phyloP scores from a whole-genome alignment of 2,888 invertebrate genomes.

The Drosophila koepferae region DNA sequence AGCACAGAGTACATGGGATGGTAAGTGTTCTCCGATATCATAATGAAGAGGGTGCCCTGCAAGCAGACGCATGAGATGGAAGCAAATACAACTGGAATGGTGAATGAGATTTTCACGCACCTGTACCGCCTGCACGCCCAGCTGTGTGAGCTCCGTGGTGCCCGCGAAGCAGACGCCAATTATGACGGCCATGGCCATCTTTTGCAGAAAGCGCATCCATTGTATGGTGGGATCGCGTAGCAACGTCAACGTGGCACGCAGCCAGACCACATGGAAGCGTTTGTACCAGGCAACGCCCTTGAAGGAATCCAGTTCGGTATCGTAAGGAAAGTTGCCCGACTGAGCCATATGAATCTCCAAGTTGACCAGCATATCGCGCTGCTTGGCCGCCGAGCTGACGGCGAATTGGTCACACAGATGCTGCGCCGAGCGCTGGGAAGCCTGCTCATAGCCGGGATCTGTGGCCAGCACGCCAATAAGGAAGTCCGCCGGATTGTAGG shows the following conservation, averaged over 20 bases:
- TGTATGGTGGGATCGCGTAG: slow-evolving; percentile 93
- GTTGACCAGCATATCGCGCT: slow-evolving; percentile 91
- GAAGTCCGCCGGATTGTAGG: slow-evolving; percentile 96
- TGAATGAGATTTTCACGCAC: background rate
- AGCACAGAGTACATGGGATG: slow-evolving; percentile 96
- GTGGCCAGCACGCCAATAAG: slow-evolving; percentile 93
- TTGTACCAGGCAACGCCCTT: slow-evolving; percentile 89
- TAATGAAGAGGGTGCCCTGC: slow-evolving; percentile 93
- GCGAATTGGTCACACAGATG: slow-evolving; percentile 92
- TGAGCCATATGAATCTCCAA: slow-evolving; percentile 89
- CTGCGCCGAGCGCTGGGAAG: slow-evolving; percentile 89
- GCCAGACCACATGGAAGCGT: slow-evolving; percentile 91
- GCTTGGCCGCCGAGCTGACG: slow-evolving; percentile 91
- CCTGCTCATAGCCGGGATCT: slow-evolving; percentile 91
- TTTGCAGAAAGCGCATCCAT: slow-evolving; percentile 91
- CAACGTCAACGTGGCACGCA: slow-evolving; percentile 90
- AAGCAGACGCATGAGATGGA: background rate
- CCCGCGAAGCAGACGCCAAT: slow-evolving; percentile 94
- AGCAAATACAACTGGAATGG: background rate
- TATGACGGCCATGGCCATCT: slow-evolving; percentile 91
- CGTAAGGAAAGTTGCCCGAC: slow-evolving; percentile 85
- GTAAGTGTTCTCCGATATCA: slow-evolving; percentile 96
- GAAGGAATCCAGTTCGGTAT: slow-evolving; percentile 83
- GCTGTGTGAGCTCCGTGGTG: slow-evolving; percentile 89
- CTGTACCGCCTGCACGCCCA: slow-evolving; percentile 93